These are phyloP conservation scores for Mayetiola destructor DNA, from an alignment of 2,888 invertebrate genomes.

Conservation along the genomic window DNA sequence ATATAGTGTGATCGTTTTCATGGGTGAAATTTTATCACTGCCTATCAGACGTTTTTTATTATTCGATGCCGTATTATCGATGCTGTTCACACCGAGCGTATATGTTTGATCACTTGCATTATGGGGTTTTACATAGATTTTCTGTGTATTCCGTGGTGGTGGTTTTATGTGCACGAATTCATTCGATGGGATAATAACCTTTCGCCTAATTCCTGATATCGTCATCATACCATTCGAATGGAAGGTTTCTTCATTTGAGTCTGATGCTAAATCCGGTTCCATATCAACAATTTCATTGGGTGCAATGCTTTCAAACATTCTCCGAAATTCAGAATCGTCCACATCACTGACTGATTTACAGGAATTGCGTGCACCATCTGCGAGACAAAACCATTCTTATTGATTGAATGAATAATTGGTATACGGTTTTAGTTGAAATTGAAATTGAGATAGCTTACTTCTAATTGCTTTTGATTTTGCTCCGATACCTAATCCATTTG, in stretches of 20 bases:
- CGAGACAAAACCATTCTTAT: too few relatives aligned
- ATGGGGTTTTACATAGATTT: slow-evolving; percentile 28
- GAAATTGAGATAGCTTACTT: too few relatives aligned
- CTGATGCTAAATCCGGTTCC: background rate
- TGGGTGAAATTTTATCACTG: slow-evolving; percentile 21
- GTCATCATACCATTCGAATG: slow-evolving; percentile 19
- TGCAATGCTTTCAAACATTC: slow-evolving; percentile 34
- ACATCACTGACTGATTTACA: slow-evolving; percentile 22
- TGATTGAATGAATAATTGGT: too few relatives aligned
- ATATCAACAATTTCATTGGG: slow-evolving; percentile 22
- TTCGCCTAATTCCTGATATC: slow-evolving; percentile 19
- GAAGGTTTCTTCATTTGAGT: background rate
- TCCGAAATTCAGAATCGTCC: slow-evolving; percentile 25
- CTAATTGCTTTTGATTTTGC: too few relatives aligned
- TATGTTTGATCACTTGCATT: slow-evolving; percentile 15
- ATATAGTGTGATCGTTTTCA: slow-evolving; percentile 21
- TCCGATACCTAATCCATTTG: too few relatives aligned
- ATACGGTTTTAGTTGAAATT: too few relatives aligned
- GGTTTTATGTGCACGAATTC: slow-evolving; percentile 33
- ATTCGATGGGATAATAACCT: slow-evolving; percentile 33
- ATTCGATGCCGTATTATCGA: background rate
- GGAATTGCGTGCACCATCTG: too few relatives aligned
- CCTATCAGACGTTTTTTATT: too few relatives aligned
- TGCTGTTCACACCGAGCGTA: slow-evolving; percentile 17
- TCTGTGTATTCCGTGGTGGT: slow-evolving; percentile 26